Conservation (phyloP, 2,113 vertebrate genomes). For the Carlito syrichta region DNA sequence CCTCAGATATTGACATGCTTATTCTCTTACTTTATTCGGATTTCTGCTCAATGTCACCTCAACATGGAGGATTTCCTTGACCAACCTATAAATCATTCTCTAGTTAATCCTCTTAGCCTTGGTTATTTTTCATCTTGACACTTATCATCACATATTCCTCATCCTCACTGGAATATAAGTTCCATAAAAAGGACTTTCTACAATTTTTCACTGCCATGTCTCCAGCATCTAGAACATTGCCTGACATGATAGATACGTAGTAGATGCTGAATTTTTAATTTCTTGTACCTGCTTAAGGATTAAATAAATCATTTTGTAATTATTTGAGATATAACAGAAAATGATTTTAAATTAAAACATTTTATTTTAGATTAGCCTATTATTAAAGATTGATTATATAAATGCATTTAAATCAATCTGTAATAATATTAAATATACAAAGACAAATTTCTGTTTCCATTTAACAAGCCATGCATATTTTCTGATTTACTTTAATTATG, state of each 20-base stretch:
- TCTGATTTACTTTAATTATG: not conserved
- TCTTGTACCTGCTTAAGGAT: not conserved
- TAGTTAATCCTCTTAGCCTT: not conserved
- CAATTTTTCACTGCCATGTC: not conserved
- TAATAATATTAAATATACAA: not conserved
- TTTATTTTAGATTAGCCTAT: not conserved
- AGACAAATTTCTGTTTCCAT: not conserved
- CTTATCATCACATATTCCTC: not conserved
- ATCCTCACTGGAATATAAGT: not conserved
- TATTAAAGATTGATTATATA: not conserved
- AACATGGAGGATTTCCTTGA: not conserved
- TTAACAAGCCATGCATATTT: not conserved
- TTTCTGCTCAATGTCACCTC: not conserved
- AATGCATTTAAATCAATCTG: not conserved
- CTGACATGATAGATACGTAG: not conserved
- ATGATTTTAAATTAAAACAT: not conserved
- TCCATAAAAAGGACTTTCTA: not conserved
- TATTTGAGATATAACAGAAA: not conserved
- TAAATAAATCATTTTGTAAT: not conserved
- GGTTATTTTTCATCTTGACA: not conserved
- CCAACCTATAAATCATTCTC: not conserved
- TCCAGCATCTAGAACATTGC: not conserved
- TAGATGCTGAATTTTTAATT: not conserved
- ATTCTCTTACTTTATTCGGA: not conserved
- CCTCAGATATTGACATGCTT: not conserved